Evolutionary conservation across 2,797 vertebrate genomes (phyloP), one percentile per base, ranked within the genome.

Genomic region (Syngnathus acus): DNA sequence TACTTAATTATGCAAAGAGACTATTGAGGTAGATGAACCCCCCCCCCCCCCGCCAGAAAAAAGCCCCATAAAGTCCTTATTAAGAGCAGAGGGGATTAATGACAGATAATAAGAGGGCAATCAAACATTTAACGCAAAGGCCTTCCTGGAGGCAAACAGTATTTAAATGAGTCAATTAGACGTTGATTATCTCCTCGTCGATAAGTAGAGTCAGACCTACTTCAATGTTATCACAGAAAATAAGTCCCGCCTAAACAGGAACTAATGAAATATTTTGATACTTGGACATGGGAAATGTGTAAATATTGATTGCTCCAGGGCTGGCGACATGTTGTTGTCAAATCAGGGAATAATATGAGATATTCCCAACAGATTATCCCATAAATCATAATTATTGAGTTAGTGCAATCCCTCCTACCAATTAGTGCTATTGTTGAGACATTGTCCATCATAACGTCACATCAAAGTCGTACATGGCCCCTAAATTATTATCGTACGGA

Each of bases 121-220:
- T 99, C 95, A 95, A 96, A 98, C 96, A 96, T 95, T 98, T 97
- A 98, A 95, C 93, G 93, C 94, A 89, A 93, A 92, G 92, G 93
- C 92, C 77, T 91, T 95, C 94, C 96, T 98, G 94, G 94, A 95
- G 95, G 95, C 95, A 93, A 95, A 89, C 91, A 94, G 93, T 94
- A 95, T 96, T 94, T 93, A 97, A 98, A 98, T 98, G 93, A 98
- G 94, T 98, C 95, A 97, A 99, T 99, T 98, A 99, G 91, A 94
- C 93, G 94, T 95, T 95, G 93, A 97, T 98, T 98, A 98, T 95
- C 85, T 92, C 90, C 92, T 87, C 91, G 86, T 79, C 89, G 91
- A 90, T 89, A 78, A 90, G 85, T 88, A 79, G 75, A 79, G 82
- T 80, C 78, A 80, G 82, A 88, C 86, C 85, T 86, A 83, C 87